Percentiles rank a stretch among this genome's conserved stretches.
These are phyloP conservation scores for Scelioninae gen. 2 DNA, from an alignment of 2,888 invertebrate species.

Conservation along the genomic window DNA sequence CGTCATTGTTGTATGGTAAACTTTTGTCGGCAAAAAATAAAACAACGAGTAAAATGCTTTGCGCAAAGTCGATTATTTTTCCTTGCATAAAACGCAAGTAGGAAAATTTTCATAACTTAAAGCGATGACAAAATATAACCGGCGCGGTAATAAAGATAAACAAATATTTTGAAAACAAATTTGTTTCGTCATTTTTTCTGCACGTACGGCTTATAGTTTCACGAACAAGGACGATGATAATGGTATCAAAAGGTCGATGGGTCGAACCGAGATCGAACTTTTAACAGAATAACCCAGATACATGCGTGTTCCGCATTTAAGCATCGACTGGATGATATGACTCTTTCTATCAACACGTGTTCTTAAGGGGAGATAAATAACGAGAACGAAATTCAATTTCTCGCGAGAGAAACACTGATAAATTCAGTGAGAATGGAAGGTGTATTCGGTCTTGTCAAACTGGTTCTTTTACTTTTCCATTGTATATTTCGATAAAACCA, in stretches of 20 bases:
- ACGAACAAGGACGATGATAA: constrained; percentile 34
- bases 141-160: no score
- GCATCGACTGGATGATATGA: background rate
- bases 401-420: no score
- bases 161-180: constrained; percentile 26
- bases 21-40: no score
- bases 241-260: constrained; percentile 37
- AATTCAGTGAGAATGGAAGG: no score
- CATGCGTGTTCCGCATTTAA: background rate
- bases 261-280: constrained; percentile 18
- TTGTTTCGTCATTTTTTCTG: constrained; percentile 26
- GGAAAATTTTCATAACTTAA: no score
- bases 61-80: no score
- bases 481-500: no score
- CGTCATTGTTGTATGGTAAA: no score
- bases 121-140: no score
- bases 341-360: constrained; percentile 10
- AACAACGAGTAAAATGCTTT: no score
- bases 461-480: background rate
- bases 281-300: background rate
- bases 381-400: constrained; percentile 19
- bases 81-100: no score
- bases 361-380: constrained; percentile 15
- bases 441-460: no score
- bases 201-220: constrained; percentile 19